These are phyloP conservation scores for Acrocephalus arundinaceus DNA, from an alignment of 2,113 vertebrate genomes.

Conservation along the genomic window DNA sequence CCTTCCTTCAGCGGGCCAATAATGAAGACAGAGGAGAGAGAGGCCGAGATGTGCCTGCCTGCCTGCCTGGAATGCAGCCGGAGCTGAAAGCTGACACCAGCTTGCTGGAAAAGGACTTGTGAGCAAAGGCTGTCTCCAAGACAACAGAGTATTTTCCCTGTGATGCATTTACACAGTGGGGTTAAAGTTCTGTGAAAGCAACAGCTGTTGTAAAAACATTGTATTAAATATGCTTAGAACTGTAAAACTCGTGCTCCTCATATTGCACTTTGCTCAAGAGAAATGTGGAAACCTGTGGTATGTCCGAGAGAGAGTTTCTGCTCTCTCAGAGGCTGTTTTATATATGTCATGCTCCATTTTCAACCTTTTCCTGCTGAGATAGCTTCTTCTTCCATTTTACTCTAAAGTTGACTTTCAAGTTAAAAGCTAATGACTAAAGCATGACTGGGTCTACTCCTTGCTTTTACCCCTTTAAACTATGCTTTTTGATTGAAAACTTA, in stretches of 20 bases:
- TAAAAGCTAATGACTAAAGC: neutral
- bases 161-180: slow-evolving; percentile 78
- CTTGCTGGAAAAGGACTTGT: slow-evolving; percentile 57
- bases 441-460: neutral
- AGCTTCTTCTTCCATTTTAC: neutral
- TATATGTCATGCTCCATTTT: neutral
- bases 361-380: neutral
- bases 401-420: neutral
- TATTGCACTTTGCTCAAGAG: neutral
- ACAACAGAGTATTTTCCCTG: slow-evolving; percentile 74
- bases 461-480: neutral
- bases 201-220: slow-evolving; percentile 90
- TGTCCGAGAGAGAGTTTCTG: slow-evolving; percentile 21
- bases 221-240: slow-evolving; percentile 77
- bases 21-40: slow-evolving; percentile 79
- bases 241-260: slow-evolving; percentile 62
- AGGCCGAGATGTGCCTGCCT: slow-evolving; percentile 61
- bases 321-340: neutral
- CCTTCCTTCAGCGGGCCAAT: slow-evolving; percentile 80
- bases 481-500: neutral
- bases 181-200: slow-evolving; percentile 91
- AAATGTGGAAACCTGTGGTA: slow-evolving; percentile 42
- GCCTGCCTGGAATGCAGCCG: slow-evolving; percentile 67
- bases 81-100: slow-evolving; percentile 83
- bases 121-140: slow-evolving; percentile 76